These are phyloP conservation scores for Amphilophus citrinellus DNA, from an alignment of 2,113 vertebrate species.

Conservation along the genomic window DNA sequence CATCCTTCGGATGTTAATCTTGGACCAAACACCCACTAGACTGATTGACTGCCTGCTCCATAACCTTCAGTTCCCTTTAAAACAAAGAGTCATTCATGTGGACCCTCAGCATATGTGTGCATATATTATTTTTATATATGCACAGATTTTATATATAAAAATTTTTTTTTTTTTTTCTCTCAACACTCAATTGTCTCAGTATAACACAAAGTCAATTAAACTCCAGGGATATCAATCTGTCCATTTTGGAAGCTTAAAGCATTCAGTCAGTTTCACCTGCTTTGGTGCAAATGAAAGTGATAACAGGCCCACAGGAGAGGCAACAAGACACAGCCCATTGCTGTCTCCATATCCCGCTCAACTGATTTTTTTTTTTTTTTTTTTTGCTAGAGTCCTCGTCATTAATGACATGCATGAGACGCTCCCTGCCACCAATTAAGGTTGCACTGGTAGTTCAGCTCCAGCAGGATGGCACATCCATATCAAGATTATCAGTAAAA, in stretches of 20 bases:
- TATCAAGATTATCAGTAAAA: not conserved
- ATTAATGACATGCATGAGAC: not conserved
- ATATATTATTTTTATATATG: no score
- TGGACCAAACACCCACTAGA: not conserved
- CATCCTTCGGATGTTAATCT: not conserved
- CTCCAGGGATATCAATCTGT: not conserved
- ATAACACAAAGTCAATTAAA: not conserved
- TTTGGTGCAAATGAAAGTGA: not conserved
- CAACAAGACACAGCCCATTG: not conserved
- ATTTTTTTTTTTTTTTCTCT: no score
- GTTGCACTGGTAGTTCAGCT: not conserved
- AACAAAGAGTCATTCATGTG: not conserved
- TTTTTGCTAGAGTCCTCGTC: not conserved
- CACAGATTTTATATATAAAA: no score
- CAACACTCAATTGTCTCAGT: no score
- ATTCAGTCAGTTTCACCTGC: not conserved
- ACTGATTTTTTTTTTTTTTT: not conserved
- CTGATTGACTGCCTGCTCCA: not conserved
- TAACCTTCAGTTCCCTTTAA: not conserved
- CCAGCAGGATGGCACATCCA: not conserved
- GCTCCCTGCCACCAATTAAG: not conserved
- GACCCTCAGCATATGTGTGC: not conserved
- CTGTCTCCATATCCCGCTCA: not conserved
- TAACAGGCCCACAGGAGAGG: not conserved
- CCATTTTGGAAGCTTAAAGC: not conserved